phyloP scores from a whole-genome alignment of 2,797 vertebrate genomes.

The Oophaga sylvatica region DNA sequence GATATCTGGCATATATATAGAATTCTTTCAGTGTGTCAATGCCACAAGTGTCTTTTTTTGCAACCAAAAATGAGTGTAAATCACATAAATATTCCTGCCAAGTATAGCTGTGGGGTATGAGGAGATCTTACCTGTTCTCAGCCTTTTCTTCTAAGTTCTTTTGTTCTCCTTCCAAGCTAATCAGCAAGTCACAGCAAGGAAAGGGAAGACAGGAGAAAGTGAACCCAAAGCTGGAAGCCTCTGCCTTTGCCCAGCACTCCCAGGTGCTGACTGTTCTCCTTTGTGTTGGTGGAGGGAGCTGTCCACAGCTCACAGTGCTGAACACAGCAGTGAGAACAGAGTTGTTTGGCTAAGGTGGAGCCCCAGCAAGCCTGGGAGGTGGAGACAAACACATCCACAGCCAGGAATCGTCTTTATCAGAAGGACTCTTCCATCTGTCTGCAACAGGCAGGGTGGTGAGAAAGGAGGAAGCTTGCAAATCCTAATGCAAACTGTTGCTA shows the following conservation, averaged over 20 bases:
- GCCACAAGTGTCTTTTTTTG: neutral
- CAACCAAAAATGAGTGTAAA: neutral
- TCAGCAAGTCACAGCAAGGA: neutral
- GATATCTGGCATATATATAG: neutral
- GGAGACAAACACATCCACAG: constrained; percentile 59
- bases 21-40: neutral
- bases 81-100: neutral
- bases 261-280: neutral
- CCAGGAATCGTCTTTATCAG: constrained; percentile 52
- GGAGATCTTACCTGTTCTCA: constrained; percentile 18
- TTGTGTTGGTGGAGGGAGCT: constrained; percentile 52
- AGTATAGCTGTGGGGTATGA: neutral
- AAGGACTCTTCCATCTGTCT: constrained; percentile 59
- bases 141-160: neutral
- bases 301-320: constrained; percentile 54
- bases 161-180: neutral
- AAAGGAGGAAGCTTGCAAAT: constrained; percentile 35
- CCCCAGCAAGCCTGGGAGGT: constrained; percentile 52
- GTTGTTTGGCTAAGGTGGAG: constrained; percentile 62
- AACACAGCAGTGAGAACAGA: constrained; percentile 33
- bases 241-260: neutral
- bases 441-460: constrained; percentile 26
- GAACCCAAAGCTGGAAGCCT: neutral
- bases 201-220: neutral
- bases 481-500: constrained; percentile 50